These are phyloP conservation scores for Pseudopipra pipra DNA, from an alignment of 2,113 vertebrate genomes.

Conservation along the genomic window DNA sequence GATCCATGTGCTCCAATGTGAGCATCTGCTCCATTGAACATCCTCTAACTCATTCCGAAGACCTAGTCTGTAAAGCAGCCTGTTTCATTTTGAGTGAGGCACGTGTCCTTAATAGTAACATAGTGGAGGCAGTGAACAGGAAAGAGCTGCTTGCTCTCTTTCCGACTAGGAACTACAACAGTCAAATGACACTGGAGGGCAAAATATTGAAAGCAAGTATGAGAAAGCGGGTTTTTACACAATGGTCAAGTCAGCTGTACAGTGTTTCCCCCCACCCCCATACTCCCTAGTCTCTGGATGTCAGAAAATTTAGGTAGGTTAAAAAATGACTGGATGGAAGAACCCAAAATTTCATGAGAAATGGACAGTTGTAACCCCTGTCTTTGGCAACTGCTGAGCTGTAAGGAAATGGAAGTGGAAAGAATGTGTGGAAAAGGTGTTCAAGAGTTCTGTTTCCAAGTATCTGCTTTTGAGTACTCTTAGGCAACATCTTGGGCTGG, in stretches of 20 bases:
- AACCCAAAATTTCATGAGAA: neutral
- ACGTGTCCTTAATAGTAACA: neutral
- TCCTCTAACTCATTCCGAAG: neutral
- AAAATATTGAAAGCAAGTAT: neutral
- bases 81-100: neutral
- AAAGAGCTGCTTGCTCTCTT: neutral
- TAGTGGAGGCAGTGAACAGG: neutral
- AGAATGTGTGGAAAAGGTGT: neutral
- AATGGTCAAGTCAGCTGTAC: neutral
- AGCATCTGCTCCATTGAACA: neutral
- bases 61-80: neutral
- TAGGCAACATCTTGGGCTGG: neutral
- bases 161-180: neutral
- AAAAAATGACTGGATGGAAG: neutral
- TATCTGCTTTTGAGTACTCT: neutral
- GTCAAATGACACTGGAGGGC: neutral
- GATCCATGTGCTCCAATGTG: neutral
- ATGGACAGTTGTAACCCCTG: neutral
- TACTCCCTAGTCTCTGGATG: neutral
- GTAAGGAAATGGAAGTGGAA: neutral
- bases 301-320: neutral
- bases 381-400: neutral
- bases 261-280: rapidly evolving
- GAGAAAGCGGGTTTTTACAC: neutral
- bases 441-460: neutral